Evolutionary conservation across 2,113 vertebrate genomes (phyloP).

Genomic region (Nettapus auritus): DNA sequence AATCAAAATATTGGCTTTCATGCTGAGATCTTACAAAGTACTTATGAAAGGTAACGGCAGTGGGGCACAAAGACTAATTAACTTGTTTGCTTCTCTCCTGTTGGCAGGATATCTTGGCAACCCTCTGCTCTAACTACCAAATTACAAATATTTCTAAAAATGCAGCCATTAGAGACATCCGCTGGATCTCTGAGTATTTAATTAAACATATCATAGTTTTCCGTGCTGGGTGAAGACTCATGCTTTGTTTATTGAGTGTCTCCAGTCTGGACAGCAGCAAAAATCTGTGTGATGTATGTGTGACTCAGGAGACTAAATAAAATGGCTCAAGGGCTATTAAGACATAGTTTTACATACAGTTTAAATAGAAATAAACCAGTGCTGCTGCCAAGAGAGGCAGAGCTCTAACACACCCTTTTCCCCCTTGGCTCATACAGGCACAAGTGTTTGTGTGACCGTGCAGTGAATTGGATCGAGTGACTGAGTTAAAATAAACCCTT

Average conservation of each 20-base stretch:
- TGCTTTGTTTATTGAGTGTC: constrained; percentile 48
- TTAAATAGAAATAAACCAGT: constrained; percentile 63
- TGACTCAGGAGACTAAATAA: constrained; percentile 63
- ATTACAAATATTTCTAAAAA: constrained; percentile 3
- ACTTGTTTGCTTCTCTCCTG: neutral
- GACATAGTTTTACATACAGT: constrained; percentile 30
- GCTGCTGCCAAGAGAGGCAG: constrained; percentile 52
- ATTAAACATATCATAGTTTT: constrained; percentile 11
- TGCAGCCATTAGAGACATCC: neutral
- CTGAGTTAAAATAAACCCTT: constrained; percentile 61
- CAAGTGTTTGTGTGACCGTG: constrained; percentile 53
- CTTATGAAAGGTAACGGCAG: neutral
- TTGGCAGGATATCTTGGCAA: neutral
- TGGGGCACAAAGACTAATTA: fast-evolving
- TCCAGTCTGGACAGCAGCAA: constrained; percentile 53
- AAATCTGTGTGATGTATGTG: constrained; percentile 36
- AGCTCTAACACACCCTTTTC: constrained; percentile 53
- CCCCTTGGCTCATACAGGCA: constrained; percentile 11
- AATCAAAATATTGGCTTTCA: neutral
- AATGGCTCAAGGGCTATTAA: constrained; percentile 43
- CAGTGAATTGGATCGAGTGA: constrained; percentile 31
- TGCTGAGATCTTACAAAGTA: neutral
- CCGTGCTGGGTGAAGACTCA: neutral
- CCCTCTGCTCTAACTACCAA: neutral
- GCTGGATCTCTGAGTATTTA: neutral